Percentiles rank a stretch among this genome's conserved stretches.
Conservation (phyloP, 2,797 vertebrate genomes). For the Tapera naevia region DNA sequence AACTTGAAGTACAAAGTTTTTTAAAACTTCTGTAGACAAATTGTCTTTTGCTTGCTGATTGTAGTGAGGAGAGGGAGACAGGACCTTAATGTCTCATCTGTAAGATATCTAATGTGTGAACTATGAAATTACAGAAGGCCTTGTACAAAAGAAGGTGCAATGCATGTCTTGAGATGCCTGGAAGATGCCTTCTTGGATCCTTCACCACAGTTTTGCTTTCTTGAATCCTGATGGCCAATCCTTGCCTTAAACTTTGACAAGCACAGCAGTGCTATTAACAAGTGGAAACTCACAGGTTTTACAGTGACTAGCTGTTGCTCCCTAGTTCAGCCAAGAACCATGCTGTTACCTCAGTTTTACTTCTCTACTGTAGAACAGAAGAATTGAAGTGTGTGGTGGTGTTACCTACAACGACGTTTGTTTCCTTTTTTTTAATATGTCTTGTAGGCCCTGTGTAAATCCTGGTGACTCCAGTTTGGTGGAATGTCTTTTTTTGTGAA, state of each 20-base stretch:
- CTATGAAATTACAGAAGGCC: neutral
- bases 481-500: neutral
- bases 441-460: neutral
- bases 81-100: neutral
- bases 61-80: neutral
- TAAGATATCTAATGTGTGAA: neutral
- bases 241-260: neutral
- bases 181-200: neutral
- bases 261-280: rapidly evolving
- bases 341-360: neutral
- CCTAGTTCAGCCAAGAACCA: neutral
- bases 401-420: neutral
- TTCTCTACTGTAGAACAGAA: neutral
- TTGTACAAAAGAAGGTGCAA: neutral
- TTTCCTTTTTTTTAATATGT: neutral
- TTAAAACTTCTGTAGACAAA: neutral
- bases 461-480: neutral
- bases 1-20: neutral
- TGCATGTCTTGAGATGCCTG: neutral
- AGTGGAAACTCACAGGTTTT: neutral
- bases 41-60: neutral
- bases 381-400: neutral
- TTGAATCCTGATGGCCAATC: neutral
- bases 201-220: neutral
- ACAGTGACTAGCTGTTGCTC: neutral